Conservation (phyloP, 1,140 invertebrate genomes). For the Zaprionus gabonicus region DNA sequence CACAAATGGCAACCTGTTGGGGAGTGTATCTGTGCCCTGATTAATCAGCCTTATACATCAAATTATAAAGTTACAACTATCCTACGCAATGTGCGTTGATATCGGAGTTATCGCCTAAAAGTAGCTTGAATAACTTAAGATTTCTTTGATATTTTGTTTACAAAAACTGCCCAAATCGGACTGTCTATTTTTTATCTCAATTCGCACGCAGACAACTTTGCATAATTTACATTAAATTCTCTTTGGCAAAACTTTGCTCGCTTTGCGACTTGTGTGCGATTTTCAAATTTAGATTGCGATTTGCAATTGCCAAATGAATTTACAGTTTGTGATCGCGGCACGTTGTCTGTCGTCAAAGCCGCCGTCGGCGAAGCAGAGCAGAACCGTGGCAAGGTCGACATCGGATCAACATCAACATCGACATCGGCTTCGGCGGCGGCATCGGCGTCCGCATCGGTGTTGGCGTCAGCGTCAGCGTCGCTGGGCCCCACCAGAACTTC, state of each 20-base stretch:
- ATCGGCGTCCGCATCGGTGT: not conserved
- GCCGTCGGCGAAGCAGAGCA: constrained; percentile 63
- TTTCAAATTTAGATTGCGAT: constrained; percentile 16
- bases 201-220: constrained; percentile 4
- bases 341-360: constrained; percentile 62
- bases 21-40: not conserved
- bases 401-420: constrained; percentile 13
- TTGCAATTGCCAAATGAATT: constrained; percentile 42
- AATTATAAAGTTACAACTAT: not conserved
- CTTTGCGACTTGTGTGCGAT: not conserved
- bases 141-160: not conserved
- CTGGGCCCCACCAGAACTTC: constrained; percentile 39
- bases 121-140: not conserved
- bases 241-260: not conserved
- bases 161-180: not conserved
- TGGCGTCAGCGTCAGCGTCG: not conserved
- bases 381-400: constrained; percentile 62
- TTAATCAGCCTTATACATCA: not conserved
- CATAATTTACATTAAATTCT: constrained; percentile 7
- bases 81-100: not conserved
- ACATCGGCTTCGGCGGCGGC: not conserved
- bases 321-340: constrained; percentile 17
- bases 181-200: not conserved
- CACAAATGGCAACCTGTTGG: constrained; percentile 1
- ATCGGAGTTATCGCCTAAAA: not conserved